Conservation (phyloP, 2,113 vertebrate genomes). For the Chaetodon trifascialis region DNA sequence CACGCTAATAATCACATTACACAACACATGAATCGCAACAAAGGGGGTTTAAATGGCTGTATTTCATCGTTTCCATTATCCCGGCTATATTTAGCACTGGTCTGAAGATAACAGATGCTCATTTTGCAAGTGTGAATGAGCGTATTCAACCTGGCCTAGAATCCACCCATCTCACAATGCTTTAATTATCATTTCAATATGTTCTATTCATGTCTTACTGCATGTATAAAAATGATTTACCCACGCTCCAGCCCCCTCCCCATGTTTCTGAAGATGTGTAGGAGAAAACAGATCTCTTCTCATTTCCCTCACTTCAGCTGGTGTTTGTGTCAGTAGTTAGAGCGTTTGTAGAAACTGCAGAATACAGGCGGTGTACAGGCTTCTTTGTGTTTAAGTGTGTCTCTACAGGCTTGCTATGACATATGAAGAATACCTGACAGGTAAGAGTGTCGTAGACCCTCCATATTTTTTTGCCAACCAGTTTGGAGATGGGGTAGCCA, state of each 20-base stretch:
- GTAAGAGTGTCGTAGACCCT: constrained; percentile 73
- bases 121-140: constrained; percentile 75
- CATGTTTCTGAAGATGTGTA: constrained; percentile 29
- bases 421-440: constrained; percentile 75
- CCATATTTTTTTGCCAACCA: constrained; percentile 73
- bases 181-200: constrained; percentile 74
- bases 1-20: constrained; percentile 58
- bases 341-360: background rate
- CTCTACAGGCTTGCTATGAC: background rate
- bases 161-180: constrained; percentile 54
- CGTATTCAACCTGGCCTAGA: constrained; percentile 64
- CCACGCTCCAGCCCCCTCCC: background rate
- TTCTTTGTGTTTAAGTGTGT: background rate
- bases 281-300: constrained; percentile 17
- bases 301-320: constrained; percentile 11
- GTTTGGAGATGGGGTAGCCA: constrained; percentile 69
- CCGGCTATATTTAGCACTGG: constrained; percentile 72
- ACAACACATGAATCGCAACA: constrained; percentile 46
- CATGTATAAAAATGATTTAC: constrained; percentile 32
- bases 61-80: constrained; percentile 61
- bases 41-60: constrained; percentile 53
- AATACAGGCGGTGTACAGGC: constrained; percentile 4
- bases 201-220: constrained; percentile 55
- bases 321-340: constrained; percentile 4
- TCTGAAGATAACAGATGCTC: constrained; percentile 78